A percentile compares a stretch with the other conserved stretches of the same genome.
These are phyloP conservation scores for Champsocephalus esox DNA, from an alignment of 2,797 vertebrate genomes.

Conservation along the genomic window DNA sequence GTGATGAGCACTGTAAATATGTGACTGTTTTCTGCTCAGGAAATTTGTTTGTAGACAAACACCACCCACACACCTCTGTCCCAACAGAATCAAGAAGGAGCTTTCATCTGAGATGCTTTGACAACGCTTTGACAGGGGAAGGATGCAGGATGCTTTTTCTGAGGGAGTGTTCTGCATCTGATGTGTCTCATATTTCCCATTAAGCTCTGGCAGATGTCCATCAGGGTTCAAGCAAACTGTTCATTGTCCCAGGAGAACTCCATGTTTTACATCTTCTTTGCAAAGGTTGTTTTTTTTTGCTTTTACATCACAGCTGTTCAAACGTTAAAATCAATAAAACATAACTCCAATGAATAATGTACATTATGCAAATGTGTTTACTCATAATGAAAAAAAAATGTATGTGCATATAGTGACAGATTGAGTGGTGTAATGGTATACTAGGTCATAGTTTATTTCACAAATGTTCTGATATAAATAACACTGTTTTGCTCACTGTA, in stretches of 20 bases:
- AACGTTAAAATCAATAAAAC: constrained; percentile 26
- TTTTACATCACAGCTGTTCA: not conserved
- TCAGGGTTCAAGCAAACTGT: constrained; percentile 1
- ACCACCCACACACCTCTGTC: constrained; percentile 32
- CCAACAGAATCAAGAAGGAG: constrained; percentile 33
- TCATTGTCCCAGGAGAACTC: not conserved
- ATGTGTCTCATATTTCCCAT: constrained; percentile 14
- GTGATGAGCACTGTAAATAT: constrained; percentile 10
- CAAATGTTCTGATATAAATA: constrained; percentile 3
- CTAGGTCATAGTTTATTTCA: not conserved
- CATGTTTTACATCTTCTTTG: constrained; percentile 3
- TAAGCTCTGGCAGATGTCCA: constrained; percentile 13
- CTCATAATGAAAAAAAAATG: not conserved
- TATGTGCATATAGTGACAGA: not conserved
- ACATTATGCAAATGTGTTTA: constrained; percentile 14
- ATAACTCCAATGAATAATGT: constrained; percentile 17
- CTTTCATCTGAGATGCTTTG: constrained; percentile 38
- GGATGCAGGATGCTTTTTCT: not conserved
- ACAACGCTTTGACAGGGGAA: constrained; percentile 28
- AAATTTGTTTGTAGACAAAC: constrained; percentile 38
- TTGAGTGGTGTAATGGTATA: constrained; percentile 1
- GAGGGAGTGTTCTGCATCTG: not conserved
- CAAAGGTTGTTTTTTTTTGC: not conserved
- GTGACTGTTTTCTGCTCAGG: constrained; percentile 10
- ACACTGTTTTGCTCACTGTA: not conserved